Conservation (phyloP, 2,888 invertebrate species). For the Argyra leucocephala region DNA sequence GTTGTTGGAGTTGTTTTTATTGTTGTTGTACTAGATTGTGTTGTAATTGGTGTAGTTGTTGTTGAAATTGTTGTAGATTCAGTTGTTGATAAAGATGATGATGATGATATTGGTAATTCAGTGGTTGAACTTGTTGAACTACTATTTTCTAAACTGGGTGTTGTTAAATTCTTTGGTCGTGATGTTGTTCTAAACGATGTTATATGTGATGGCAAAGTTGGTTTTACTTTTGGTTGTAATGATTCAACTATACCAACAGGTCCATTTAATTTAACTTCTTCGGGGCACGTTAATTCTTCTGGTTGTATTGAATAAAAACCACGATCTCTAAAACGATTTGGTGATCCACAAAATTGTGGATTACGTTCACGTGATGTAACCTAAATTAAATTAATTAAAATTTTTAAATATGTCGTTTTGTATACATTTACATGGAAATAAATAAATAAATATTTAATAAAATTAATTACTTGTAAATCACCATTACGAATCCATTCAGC, state of each 20-base stretch:
- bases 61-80: conserved; percentile 30
- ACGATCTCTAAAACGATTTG: conserved; percentile 65
- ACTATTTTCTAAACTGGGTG: conserved; percentile 26
- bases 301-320: conserved; percentile 81
- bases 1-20: conserved; percentile 21
- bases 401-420: no score
- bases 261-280: conserved; percentile 46
- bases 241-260: conserved; percentile 42
- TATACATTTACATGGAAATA: not conserved
- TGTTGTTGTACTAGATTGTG: not conserved
- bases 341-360: conserved; percentile 85
- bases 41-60: conserved; percentile 23
- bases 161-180: conserved; percentile 21
- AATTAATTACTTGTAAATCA: conserved; percentile 62
- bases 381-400: conserved; percentile 24
- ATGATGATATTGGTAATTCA: conserved; percentile 25
- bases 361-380: conserved; percentile 82
- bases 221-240: conserved; percentile 36
- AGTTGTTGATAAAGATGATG: conserved; percentile 26
- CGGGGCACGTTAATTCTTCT: conserved; percentile 56
- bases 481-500: conserved; percentile 80
- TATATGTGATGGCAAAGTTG: conserved; percentile 37
- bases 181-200: conserved; percentile 30
- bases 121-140: conserved; percentile 32
- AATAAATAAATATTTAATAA: not conserved